These are phyloP conservation scores for Strigamia maritima DNA, from an alignment of 2,888 invertebrate species.

Conservation along the genomic window DNA sequence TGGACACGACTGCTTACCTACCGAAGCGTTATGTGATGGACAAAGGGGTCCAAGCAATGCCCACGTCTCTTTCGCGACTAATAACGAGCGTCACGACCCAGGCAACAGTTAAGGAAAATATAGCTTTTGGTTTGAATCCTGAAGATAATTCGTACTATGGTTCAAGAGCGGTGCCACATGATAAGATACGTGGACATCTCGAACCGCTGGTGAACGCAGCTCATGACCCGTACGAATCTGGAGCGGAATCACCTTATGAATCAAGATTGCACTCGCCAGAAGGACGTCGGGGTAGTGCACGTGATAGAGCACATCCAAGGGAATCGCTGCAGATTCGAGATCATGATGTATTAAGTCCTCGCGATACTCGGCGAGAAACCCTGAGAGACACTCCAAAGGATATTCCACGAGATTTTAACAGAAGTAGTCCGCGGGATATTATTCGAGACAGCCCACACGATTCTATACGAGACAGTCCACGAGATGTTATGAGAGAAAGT, in stretches of 20 bases:
- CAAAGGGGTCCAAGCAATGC: slow-evolving; percentile 5
- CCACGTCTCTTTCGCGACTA: background rate
- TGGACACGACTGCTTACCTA: background rate
- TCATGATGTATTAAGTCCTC: background rate
- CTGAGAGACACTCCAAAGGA: background rate
- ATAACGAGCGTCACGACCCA: background rate
- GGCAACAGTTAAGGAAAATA: background rate
- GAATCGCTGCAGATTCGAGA: background rate
- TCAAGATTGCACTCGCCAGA: background rate
- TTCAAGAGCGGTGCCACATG: background rate
- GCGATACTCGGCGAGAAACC: background rate
- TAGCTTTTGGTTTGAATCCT: background rate
- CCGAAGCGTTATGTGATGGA: background rate
- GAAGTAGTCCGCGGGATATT: background rate
- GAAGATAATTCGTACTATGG: background rate
- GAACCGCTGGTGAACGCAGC: background rate
- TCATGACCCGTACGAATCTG: background rate
- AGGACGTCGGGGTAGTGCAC: background rate
- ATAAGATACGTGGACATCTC: background rate
- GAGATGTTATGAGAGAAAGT: background rate
- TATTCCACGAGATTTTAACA: background rate
- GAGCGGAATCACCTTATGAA: background rate
- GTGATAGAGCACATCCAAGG: background rate
- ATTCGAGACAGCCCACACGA: background rate
- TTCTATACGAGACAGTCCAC: background rate